These are phyloP conservation scores for Corbicula japonica DNA, from an alignment of 2,888 invertebrate species.

Conservation along the genomic window DNA sequence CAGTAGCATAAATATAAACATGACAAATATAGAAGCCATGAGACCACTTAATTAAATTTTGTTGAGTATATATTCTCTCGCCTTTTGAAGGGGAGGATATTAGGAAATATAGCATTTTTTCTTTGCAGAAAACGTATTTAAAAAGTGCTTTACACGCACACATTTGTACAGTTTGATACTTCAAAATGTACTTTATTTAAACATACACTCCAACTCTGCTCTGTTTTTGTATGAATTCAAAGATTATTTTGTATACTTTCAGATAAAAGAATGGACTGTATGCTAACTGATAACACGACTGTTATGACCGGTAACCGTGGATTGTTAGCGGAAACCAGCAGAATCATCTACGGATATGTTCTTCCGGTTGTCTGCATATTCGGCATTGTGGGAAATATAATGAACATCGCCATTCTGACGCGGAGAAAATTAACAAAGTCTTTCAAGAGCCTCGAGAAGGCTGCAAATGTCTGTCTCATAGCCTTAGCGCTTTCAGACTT, in stretches of 20 bases:
- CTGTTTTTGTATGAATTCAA: not conserved
- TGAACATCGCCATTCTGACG: slow-evolving; percentile 93
- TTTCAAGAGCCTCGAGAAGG: slow-evolving; percentile 91
- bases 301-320: slow-evolving; percentile 49
- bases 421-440: slow-evolving; percentile 86
- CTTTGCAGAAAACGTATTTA: no score
- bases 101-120: no score
- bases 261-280: slow-evolving; percentile 49
- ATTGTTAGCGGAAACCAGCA: slow-evolving; percentile 68
- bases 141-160: no score
- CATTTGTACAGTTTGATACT: no score
- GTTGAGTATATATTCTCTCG: no score
- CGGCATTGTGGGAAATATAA: slow-evolving; percentile 92
- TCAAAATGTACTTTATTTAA: no score
- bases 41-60: no score
- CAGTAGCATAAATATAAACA: no score
- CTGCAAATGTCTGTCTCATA: slow-evolving; percentile 91
- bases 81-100: no score
- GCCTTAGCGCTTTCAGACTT: slow-evolving; percentile 93
- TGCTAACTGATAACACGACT: slow-evolving; percentile 52
- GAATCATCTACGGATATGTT: slow-evolving; percentile 84
- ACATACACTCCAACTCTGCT: no score
- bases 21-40: no score
- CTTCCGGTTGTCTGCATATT: slow-evolving; percentile 91
- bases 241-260: slow-evolving; percentile 31